A percentile compares a stretch with the other conserved stretches of the same genome.
Evolutionary conservation across 2,797 vertebrate species (phyloP).

Genomic region (Gadopsis marmoratus): DNA sequence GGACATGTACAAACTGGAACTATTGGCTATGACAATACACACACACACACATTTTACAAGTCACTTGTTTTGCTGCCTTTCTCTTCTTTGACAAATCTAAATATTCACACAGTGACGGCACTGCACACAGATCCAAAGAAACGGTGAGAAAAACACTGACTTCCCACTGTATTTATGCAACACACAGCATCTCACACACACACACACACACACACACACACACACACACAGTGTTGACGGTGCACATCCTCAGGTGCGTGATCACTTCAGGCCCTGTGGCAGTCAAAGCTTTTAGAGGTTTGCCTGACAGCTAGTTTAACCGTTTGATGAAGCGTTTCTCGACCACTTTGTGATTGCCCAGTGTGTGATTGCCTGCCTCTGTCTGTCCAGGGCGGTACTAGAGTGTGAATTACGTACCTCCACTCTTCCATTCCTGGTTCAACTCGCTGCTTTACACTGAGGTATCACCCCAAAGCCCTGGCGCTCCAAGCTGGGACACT

Average conservation of each 20-base stretch:
- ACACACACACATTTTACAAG: not conserved
- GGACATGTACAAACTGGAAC: not conserved
- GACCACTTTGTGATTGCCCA: conserved; percentile 64
- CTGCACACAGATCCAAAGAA: not conserved
- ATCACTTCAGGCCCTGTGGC: conserved; percentile 36
- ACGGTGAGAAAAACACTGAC: not conserved
- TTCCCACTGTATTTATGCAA: not conserved
- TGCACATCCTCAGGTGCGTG: conserved; percentile 33
- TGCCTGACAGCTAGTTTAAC: conserved; percentile 57
- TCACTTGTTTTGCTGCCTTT: not conserved
- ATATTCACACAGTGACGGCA: not conserved
- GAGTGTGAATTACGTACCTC: conserved; percentile 69
- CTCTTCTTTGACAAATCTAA: not conserved
- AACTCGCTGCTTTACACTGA: conserved; percentile 56
- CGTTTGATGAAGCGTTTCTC: conserved; percentile 67
- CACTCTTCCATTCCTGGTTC: conserved; percentile 45
- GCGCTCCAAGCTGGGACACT: conserved; percentile 50
- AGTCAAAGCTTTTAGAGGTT: conserved; percentile 56
- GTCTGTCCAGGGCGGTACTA: conserved; percentile 58
- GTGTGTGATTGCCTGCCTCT: conserved; percentile 70
- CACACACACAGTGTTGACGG: conserved; percentile 8
- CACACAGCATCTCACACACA: conserved; percentile 1
- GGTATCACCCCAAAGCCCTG: conserved; percentile 59
- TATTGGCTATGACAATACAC: not conserved
- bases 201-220: conserved; percentile 12